Evolutionary conservation across 2,797 vertebrate species (phyloP).

Genomic region (Salarias fasciatus): DNA sequence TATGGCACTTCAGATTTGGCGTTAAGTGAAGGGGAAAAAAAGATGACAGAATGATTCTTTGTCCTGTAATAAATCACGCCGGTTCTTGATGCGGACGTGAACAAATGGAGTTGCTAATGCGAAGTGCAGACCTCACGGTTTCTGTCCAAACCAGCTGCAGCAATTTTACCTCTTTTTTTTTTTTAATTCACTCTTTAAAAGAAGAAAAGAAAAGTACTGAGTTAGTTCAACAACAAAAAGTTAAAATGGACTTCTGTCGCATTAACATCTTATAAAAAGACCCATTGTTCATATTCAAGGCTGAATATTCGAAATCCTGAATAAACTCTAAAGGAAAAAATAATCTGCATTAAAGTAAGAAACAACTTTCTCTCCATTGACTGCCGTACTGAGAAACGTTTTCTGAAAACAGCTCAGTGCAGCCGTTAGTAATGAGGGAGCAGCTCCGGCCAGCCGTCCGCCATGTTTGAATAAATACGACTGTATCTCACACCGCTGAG

Average conservation of each 20-base stretch:
- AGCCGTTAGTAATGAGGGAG: conserved; percentile 40
- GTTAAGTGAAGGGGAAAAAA: too few relatives aligned
- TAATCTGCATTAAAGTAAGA: conserved; percentile 11
- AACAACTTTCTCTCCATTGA: too few relatives aligned
- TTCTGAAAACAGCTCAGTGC: conserved; percentile 20
- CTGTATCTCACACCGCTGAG: conserved; percentile 34
- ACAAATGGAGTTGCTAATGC: background rate
- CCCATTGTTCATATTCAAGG: background rate
- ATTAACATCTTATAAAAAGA: background rate
- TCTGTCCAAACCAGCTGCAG: background rate
- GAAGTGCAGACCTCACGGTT: background rate
- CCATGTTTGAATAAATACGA: conserved; percentile 48
- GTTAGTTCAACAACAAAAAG: background rate
- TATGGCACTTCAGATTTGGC: too few relatives aligned
- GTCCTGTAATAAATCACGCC: too few relatives aligned
- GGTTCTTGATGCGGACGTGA: too few relatives aligned
- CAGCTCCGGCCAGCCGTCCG: conserved; percentile 34
- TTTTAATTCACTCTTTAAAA: background rate
- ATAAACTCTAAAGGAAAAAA: conserved; percentile 6
- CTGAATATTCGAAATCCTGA: conserved; percentile 2
- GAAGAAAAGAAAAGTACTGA: background rate
- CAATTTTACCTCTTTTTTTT: background rate
- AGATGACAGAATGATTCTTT: too few relatives aligned
- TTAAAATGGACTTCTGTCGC: background rate
- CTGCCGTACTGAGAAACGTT: too few relatives aligned